A percentile compares a stretch with the other conserved stretches of the same genome.
phyloP scores from a whole-genome alignment of 2,888 invertebrate species.

The Nomada hirtipes region DNA sequence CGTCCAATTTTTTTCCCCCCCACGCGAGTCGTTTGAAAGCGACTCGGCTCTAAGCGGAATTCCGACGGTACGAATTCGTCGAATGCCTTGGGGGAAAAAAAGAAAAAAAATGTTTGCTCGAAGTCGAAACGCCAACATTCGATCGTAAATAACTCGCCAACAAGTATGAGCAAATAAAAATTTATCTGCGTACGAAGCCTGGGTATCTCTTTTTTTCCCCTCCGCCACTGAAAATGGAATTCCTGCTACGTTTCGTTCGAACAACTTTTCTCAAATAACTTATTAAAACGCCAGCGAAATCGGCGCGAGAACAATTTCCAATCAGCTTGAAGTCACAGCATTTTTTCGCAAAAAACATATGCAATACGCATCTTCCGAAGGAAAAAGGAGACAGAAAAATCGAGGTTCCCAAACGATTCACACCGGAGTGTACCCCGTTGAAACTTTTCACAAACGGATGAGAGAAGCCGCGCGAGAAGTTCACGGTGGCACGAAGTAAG shows the following conservation, averaged over 20 bases:
- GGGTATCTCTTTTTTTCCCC: neutral
- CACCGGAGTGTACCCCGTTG: neutral
- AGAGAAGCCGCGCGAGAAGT: slow-evolving; percentile 21
- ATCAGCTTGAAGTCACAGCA: no score
- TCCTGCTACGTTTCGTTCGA: no score
- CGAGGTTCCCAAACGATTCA: no score
- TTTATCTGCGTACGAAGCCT: neutral
- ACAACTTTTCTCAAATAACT: neutral
- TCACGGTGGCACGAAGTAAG: slow-evolving; percentile 31
- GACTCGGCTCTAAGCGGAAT: neutral
- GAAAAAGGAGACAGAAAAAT: no score
- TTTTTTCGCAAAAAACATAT: no score
- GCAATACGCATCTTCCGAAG: no score
- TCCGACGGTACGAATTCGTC: neutral
- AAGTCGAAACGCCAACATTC: neutral
- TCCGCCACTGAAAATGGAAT: no score
- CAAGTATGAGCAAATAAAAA: slow-evolving; percentile 7
- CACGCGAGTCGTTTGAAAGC: slow-evolving; percentile 1
- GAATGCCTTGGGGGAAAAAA: slow-evolving; percentile 2
- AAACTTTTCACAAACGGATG: neutral
- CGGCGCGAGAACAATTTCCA: no score
- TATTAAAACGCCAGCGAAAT: no score
- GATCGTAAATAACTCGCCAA: neutral
- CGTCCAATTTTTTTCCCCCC: neutral
- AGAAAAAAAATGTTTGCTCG: neutral